Base-by-base conservation (phyloP, 2,113 vertebrate genomes). In the Hippocampus guttulatus region DNA sequence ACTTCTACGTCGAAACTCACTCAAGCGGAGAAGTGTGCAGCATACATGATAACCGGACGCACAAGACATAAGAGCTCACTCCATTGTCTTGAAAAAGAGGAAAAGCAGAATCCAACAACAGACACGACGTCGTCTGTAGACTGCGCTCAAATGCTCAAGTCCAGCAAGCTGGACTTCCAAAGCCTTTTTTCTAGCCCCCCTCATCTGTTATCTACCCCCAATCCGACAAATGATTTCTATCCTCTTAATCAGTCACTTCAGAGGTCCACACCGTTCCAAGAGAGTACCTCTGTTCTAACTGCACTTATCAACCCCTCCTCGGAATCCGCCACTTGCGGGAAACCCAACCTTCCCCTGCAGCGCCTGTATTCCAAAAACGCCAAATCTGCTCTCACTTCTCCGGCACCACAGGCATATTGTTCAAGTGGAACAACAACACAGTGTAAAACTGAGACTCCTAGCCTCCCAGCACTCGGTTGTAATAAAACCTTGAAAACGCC, bases 101-200 rank as follows among this genome's bases (percentile, higher is more conserved):
- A 15, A 64, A 52, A 10, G 11, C 9, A 2, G 8, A 21, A 33
- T 9, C 20, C 70, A 20, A n/a, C 57, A 30, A 0, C 14, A 6
- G 61, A 61, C 23, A 16, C 21, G 0, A n/a, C 23, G 3, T 5
- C 0, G n/a, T 52, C 61, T 23, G 47, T 40, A 18, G 63, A 41
- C 38, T 52, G 5, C 18, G 20, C 10, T 67, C 41, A 45, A 45
- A 23, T 14, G 41, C 15, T 16, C 81, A 40, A 91, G 82, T 16
- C 82, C 90, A 14, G 89, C 90, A 10, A 85, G 91, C 78, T 88
- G 86, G 90, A 49, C 88, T 88, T 70, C 80, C 90, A 87, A 33
- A 73, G 5, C 84, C 86, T 52, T 86, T 90, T 73, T 78, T 86
- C 61, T 78, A 87, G 74, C 85, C 90, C 43, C 77, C 8, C 23